phyloP scores from a whole-genome alignment of 2,113 vertebrate species.

The Chrysemys picta region DNA sequence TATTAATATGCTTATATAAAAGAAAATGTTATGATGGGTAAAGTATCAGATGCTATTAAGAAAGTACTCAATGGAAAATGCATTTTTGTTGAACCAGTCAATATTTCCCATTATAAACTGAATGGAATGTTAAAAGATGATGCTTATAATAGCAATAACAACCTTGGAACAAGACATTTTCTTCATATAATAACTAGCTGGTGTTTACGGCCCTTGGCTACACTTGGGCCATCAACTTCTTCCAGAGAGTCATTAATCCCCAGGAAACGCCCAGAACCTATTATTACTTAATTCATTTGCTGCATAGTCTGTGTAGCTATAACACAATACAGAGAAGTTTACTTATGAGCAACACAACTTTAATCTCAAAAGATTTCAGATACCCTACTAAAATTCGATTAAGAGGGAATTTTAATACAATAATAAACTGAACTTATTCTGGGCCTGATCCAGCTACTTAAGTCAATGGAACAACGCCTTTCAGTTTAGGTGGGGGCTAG shows the following conservation, averaged over 20 bases:
- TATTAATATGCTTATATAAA: constrained; percentile 21
- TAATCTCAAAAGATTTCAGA: constrained; percentile 22
- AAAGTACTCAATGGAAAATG: constrained; percentile 43
- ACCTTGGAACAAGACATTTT: constrained; percentile 67
- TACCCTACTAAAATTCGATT: constrained; percentile 19
- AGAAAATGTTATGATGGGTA: background rate
- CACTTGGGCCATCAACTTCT: constrained; percentile 77
- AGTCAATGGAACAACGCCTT: constrained; percentile 7
- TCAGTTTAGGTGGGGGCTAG: background rate
- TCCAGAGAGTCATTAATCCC: constrained; percentile 80
- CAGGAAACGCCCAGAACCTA: constrained; percentile 69
- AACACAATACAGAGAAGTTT: constrained; percentile 50
- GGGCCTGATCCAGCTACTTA: background rate
- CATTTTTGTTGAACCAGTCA: background rate
- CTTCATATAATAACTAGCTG: constrained; percentile 71
- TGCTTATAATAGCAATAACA: constrained; percentile 12
- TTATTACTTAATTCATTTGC: constrained; percentile 65
- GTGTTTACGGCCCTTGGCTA: constrained; percentile 76
- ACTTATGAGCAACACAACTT: constrained; percentile 24
- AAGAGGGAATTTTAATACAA: background rate
- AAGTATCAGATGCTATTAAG: background rate
- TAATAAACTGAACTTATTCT: background rate
- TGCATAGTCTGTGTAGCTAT: constrained; percentile 39
- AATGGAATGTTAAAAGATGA: constrained; percentile 37
- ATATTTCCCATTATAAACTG: constrained; percentile 9